These are phyloP conservation scores for Drosophila malerkotliana DNA, from an alignment of 1,140 invertebrate species.

Conservation along the genomic window DNA sequence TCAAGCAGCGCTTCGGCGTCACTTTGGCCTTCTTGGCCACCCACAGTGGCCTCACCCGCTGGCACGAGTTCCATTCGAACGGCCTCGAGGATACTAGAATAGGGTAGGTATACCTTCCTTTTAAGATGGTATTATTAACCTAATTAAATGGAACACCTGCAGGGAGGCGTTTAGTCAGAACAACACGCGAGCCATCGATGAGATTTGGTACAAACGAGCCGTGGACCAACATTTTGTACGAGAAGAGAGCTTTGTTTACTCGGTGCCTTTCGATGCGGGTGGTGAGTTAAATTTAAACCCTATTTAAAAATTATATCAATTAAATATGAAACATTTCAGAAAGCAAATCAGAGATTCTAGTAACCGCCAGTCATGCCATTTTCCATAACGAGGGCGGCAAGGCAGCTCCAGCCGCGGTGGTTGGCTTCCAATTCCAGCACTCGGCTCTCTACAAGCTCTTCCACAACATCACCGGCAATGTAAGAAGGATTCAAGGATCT, in stretches of 20 bases:
- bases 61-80: conserved; percentile 89
- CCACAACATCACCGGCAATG: conserved; percentile 90
- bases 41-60: conserved; percentile 93
- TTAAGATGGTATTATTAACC: too few relatives aligned
- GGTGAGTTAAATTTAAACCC: conserved; percentile 31
- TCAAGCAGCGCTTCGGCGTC: conserved; percentile 92
- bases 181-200: conserved; percentile 93
- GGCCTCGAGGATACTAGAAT: conserved; percentile 67
- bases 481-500: conserved; percentile 56
- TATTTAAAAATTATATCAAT: too few relatives aligned
- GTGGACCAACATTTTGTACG: conserved; percentile 94
- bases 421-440: conserved; percentile 95
- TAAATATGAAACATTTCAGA: conserved; percentile 74
- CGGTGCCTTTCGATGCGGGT: conserved; percentile 89
- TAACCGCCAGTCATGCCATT: conserved; percentile 95
- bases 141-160: not conserved
- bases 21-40: conserved; percentile 94
- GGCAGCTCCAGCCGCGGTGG: conserved; percentile 93
- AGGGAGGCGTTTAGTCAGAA: conserved; percentile 86
- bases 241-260: conserved; percentile 93
- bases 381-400: conserved; percentile 88
- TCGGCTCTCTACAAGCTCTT: conserved; percentile 90
- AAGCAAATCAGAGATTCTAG: conserved; percentile 88
- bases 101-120: conserved; percentile 53
- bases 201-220: conserved; percentile 96